Percentiles rank a stretch among this genome's conserved stretches.
Conservation (phyloP, 2,888 invertebrate genomes). For the Neoascia interrupta region DNA sequence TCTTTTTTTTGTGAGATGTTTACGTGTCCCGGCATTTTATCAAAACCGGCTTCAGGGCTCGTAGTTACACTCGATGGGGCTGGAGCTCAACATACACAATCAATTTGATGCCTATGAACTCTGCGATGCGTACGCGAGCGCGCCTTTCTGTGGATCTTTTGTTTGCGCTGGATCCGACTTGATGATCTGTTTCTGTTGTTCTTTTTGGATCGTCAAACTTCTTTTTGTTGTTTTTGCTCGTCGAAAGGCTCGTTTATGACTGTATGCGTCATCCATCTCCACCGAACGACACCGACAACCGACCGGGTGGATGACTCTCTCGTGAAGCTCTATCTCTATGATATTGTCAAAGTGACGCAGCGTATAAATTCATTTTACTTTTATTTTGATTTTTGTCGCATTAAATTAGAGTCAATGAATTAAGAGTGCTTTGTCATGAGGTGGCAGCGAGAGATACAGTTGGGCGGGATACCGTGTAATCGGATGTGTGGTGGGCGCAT, state of each 20-base stretch:
- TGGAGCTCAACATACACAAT: constrained; percentile 36
- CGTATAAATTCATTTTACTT: neutral
- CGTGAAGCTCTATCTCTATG: constrained; percentile 17
- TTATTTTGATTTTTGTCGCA: constrained; percentile 29
- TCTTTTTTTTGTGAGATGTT: constrained; percentile 27
- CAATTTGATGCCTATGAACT: constrained; percentile 60
- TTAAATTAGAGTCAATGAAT: constrained; percentile 52
- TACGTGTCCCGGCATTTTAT: constrained; percentile 50
- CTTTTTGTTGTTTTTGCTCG: neutral
- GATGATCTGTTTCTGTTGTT: constrained; percentile 49
- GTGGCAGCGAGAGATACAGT: constrained; percentile 18
- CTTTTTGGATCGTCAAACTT: constrained; percentile 14
- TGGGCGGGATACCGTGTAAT: constrained; percentile 42
- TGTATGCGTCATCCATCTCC: constrained; percentile 57
- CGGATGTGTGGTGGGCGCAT: constrained; percentile 33
- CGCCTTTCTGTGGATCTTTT: constrained; percentile 35
- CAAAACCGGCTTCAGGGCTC: constrained; percentile 39
- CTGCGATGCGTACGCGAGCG: constrained; percentile 13
- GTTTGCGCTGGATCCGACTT: constrained; percentile 30
- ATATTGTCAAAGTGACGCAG: constrained; percentile 35
- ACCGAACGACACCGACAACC: neutral
- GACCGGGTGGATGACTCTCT: constrained; percentile 33
- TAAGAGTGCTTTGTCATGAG: constrained; percentile 18
- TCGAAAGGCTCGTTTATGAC: constrained; percentile 30
- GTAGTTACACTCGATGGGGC: constrained; percentile 21